These are phyloP conservation scores for Macquaria ambigua DNA, from an alignment of 2,113 vertebrate genomes.

Conservation along the genomic window DNA sequence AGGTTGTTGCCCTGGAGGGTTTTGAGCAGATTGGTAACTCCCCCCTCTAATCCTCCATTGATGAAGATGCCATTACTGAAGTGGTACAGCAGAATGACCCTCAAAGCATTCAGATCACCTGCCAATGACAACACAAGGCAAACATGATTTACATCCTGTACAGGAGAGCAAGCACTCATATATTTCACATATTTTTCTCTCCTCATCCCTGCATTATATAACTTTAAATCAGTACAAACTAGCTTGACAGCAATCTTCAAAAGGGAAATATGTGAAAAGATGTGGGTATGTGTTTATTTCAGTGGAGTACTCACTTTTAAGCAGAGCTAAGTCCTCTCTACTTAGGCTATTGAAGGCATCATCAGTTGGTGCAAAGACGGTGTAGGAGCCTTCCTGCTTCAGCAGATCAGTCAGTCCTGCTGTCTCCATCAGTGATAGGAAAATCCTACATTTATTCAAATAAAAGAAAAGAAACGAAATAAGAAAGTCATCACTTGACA, in stretches of 20 bases:
- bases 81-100: slow-evolving; percentile 95
- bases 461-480: neutral
- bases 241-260: neutral
- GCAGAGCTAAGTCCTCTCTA: slow-evolving; percentile 84
- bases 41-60: slow-evolving; percentile 93
- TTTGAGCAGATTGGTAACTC: slow-evolving; percentile 96
- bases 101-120: slow-evolving; percentile 91
- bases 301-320: slow-evolving; percentile 86
- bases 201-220: neutral
- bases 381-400: slow-evolving; percentile 89
- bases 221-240: neutral
- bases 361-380: slow-evolving; percentile 94
- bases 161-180: neutral
- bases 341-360: slow-evolving; percentile 91
- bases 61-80: slow-evolving; percentile 93
- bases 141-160: neutral
- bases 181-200: too few relatives aligned
- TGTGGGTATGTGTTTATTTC: neutral
- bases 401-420: slow-evolving; percentile 91
- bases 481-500: neutral
- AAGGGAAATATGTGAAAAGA: neutral
- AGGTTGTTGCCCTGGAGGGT: slow-evolving; percentile 93
- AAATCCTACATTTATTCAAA: slow-evolving; percentile 75
- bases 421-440: slow-evolving; percentile 91
- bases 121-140: slow-evolving; percentile 3